Percentiles rank a stretch among this genome's conserved stretches.
Conservation (phyloP, 2,888 invertebrate species). For the Arrhopalites spinosus region DNA sequence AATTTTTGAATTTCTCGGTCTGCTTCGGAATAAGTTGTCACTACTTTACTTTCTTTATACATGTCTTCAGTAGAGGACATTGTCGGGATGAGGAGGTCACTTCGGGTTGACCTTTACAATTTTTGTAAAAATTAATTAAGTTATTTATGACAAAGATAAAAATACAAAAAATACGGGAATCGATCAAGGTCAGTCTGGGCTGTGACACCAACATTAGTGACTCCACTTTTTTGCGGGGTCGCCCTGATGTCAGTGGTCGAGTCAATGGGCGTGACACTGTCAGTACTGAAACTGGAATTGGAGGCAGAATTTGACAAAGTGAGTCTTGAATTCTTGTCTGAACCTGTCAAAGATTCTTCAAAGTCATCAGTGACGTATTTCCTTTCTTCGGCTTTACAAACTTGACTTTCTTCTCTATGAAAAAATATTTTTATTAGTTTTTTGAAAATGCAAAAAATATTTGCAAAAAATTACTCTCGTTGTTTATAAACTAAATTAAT, state of each 20-base stretch:
- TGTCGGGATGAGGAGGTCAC: conserved; percentile 4
- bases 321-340: neutral
- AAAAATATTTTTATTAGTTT: too few species aligned
- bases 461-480: conserved; percentile 13
- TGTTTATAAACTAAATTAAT: conserved; percentile 20
- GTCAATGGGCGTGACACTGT: neutral
- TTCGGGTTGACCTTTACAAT: neutral
- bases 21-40: neutral
- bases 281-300: neutral
- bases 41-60: neutral
- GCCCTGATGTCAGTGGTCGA: neutral
- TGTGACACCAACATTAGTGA: too few species aligned
- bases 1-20: neutral
- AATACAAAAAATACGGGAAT: too few species aligned
- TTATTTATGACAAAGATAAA: too few species aligned
- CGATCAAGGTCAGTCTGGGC: too few species aligned
- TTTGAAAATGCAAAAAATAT: neutral
- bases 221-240: too few species aligned
- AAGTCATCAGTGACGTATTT: conserved; percentile 28
- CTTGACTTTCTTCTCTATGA: neutral
- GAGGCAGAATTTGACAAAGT: neutral
- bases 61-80: neutral
- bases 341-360: neutral
- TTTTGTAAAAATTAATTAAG: too few species aligned
- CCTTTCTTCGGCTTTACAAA: conserved; percentile 17